These are phyloP conservation scores for Aleiodes testaceus DNA, from an alignment of 2,888 invertebrate genomes.

Conservation along the genomic window DNA sequence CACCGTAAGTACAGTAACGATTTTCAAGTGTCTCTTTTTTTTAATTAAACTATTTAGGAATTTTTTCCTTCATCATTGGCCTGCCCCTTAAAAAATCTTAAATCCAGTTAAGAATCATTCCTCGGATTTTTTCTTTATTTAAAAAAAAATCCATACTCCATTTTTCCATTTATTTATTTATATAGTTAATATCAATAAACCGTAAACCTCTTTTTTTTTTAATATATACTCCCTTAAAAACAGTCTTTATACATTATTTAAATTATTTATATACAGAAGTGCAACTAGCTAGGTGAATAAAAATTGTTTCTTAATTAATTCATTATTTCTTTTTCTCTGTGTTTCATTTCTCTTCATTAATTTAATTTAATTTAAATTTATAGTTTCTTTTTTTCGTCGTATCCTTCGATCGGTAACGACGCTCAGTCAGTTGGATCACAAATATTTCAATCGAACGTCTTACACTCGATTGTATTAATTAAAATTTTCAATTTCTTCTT, in stretches of 20 bases:
- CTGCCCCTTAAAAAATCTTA: slow-evolving; percentile 45
- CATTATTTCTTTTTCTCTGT: slow-evolving; percentile 34
- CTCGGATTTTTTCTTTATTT: slow-evolving; percentile 2
- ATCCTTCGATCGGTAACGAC: slow-evolving; percentile 43
- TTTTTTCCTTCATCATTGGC: slow-evolving; percentile 43
- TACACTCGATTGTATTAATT: slow-evolving; percentile 39
- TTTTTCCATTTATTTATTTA: slow-evolving; percentile 36
- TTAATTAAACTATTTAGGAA: slow-evolving; percentile 28
- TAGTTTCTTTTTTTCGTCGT: slow-evolving; percentile 40
- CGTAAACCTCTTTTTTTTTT: slow-evolving; percentile 41
- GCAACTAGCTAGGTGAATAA: slow-evolving; percentile 65
- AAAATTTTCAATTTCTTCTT: slow-evolving; percentile 3
- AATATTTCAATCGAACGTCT: slow-evolving; percentile 33
- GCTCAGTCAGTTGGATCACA: slow-evolving; percentile 25
- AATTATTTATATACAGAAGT: slow-evolving; percentile 69
- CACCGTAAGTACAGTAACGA: slow-evolving; percentile 35
- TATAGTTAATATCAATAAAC: slow-evolving; percentile 37
- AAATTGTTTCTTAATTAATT: slow-evolving; percentile 55
- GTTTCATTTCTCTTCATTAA: slow-evolving; percentile 25
- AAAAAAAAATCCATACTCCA: slow-evolving; percentile 25
- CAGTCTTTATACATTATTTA: slow-evolving; percentile 71
- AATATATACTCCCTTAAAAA: slow-evolving; percentile 60
- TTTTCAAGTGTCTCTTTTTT: slow-evolving; percentile 21
- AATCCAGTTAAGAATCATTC: slow-evolving; percentile 41
- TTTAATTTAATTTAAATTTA: slow-evolving; percentile 45